A percentile compares a stretch with the other conserved stretches of the same genome.
These are phyloP conservation scores for Cenopis cana DNA, from an alignment of 2,888 invertebrate species.

Conservation along the genomic window DNA sequence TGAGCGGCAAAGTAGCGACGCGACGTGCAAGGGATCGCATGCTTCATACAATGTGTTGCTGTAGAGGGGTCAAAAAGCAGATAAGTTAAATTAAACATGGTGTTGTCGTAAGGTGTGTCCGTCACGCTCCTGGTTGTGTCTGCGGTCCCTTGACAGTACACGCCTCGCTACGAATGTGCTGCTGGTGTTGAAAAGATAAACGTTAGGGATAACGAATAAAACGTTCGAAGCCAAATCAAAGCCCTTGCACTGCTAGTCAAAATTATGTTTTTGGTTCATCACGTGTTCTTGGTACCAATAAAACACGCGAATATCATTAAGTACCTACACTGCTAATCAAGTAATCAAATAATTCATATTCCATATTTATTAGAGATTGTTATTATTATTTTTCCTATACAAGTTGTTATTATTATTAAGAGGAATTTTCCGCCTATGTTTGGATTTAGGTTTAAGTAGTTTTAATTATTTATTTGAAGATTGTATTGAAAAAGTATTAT, in stretches of 20 bases:
- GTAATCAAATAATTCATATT: conserved; percentile 17
- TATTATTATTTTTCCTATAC: conserved; percentile 26
- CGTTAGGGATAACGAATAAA: neutral
- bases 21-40: neutral
- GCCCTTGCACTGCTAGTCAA: neutral
- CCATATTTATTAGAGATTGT: conserved; percentile 14
- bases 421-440: conserved; percentile 22
- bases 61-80: neutral
- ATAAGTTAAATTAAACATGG: neutral
- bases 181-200: neutral
- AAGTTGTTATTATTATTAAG: conserved; percentile 27
- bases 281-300: neutral
- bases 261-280: neutral
- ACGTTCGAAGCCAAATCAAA: neutral
- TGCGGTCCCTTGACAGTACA: neutral
- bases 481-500: neutral
- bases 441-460: conserved; percentile 16
- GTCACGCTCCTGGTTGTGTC: neutral
- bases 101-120: neutral
- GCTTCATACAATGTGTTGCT: too few species aligned
- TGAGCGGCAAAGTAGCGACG: neutral
- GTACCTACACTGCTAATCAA: conserved; percentile 4
- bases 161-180: neutral
- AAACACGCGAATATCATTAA: conserved; percentile 5
- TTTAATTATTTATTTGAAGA: conserved; percentile 1